Evolutionary conservation across 2,888 invertebrate genomes (phyloP).

Genomic region (Cynaeus angustus): DNA sequence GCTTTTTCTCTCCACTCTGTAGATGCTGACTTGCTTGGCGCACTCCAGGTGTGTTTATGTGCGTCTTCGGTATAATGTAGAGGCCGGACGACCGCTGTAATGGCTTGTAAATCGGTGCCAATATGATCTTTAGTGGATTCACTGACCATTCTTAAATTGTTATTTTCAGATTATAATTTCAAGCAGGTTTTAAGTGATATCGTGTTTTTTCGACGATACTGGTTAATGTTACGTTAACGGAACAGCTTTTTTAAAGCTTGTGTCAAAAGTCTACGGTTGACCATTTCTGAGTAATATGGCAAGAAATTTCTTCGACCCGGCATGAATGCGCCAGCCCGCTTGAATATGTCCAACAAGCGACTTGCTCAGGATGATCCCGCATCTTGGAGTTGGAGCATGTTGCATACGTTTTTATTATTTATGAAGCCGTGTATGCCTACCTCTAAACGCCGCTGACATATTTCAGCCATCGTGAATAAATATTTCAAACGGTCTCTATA

Average conservation of each 20-base stretch:
- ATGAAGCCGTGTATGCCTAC: conserved; percentile 59
- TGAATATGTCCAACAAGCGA: conserved; percentile 45
- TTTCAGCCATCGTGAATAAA: conserved; percentile 60
- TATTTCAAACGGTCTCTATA: conserved; percentile 56
- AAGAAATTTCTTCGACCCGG: conserved; percentile 1
- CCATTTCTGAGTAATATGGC: too few species aligned
- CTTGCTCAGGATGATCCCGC: conserved; percentile 55
- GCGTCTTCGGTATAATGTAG: conserved; percentile 59
- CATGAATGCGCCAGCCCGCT: conserved; percentile 40
- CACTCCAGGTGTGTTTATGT: conserved; percentile 57
- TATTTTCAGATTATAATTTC: conserved; percentile 54
- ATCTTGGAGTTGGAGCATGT: conserved; percentile 56
- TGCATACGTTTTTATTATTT: conserved; percentile 61
- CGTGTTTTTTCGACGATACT: conserved; percentile 39
- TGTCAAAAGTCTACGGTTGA: too few species aligned
- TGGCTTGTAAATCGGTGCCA: conserved; percentile 65
- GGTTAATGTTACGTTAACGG: conserved; percentile 40
- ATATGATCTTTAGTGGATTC: conserved; percentile 63
- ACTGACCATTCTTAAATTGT: conserved; percentile 57
- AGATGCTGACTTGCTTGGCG: conserved; percentile 51
- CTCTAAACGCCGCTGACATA: conserved; percentile 59
- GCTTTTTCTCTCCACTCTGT: conserved; percentile 17
- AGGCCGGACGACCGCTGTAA: conserved; percentile 59
- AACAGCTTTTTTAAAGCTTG: neutral
- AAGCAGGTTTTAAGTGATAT: conserved; percentile 48